These are phyloP conservation scores for Caenorhabditis inopinata DNA, from an alignment of 1,140 invertebrate genomes.

Conservation along the genomic window DNA sequence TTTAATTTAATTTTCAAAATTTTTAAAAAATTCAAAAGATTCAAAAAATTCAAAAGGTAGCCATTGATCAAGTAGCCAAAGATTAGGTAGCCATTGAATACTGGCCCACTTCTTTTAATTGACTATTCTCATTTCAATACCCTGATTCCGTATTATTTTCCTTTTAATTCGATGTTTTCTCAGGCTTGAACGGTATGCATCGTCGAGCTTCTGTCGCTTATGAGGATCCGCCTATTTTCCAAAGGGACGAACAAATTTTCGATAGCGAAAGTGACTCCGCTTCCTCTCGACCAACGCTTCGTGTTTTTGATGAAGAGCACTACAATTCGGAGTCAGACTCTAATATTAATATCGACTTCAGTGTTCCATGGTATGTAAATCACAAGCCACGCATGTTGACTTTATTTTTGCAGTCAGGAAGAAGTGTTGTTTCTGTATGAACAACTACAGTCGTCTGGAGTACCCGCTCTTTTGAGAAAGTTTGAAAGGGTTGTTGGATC, in stretches of 20 bases:
- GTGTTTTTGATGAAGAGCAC: slow-evolving; percentile 33
- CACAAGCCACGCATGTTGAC: neutral
- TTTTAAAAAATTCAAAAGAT: too few species aligned
- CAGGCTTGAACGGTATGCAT: slow-evolving; percentile 49
- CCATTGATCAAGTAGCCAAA: too few species aligned
- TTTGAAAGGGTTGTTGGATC: slow-evolving; percentile 64
- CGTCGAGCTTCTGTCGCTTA: slow-evolving; percentile 36
- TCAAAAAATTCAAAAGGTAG: too few species aligned
- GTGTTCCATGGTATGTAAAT: slow-evolving; percentile 29
- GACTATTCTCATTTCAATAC: too few species aligned
- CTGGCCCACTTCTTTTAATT: too few species aligned
- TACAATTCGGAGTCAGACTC: slow-evolving; percentile 45
- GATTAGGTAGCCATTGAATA: too few species aligned
- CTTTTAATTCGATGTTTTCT: too few species aligned
- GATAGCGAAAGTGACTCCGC: slow-evolving; percentile 38
- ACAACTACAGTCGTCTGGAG: slow-evolving; percentile 66
- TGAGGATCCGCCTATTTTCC: neutral
- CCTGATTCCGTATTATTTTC: too few species aligned
- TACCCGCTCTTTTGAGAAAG: slow-evolving; percentile 63
- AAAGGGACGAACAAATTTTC: slow-evolving; percentile 30
- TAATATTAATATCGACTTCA: slow-evolving; percentile 37
- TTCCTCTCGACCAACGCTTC: neutral
- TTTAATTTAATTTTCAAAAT: too few species aligned
- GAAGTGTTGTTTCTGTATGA: slow-evolving; percentile 68
- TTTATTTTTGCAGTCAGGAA: slow-evolving; percentile 66